Evolutionary conservation across 2,888 invertebrate species (phyloP).

Genomic region (Agonopterix alstromeriana): DNA sequence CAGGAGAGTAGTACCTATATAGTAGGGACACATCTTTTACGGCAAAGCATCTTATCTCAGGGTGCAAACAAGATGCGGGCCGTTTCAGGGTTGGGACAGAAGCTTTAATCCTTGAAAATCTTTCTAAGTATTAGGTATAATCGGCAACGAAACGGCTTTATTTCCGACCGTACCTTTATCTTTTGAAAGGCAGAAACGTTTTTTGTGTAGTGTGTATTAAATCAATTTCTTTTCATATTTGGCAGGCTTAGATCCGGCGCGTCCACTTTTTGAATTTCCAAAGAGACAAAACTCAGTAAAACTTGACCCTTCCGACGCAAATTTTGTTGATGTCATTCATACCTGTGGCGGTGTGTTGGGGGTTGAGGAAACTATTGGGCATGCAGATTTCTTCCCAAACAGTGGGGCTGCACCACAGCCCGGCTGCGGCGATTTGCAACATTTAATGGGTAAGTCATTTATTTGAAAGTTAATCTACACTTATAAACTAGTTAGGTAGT

Average conservation of each 20-base stretch:
- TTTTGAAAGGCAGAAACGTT: no score
- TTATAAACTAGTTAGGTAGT: background rate
- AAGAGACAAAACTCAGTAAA: constrained; percentile 69
- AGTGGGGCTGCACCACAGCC: constrained; percentile 81
- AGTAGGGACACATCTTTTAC: no score
- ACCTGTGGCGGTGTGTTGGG: constrained; percentile 83
- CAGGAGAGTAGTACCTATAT: no score
- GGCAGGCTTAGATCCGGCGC: constrained; percentile 81
- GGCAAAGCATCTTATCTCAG: no score
- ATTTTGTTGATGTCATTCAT: constrained; percentile 80
- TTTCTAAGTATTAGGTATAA: no score
- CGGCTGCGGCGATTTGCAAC: constrained; percentile 73
- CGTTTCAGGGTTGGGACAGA: no score
- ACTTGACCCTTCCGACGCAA: constrained; percentile 76
- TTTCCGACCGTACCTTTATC: no score
- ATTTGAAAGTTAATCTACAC: background rate
- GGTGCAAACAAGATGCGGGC: no score
- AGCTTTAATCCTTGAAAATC: no score
- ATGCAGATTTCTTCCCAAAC: constrained; percentile 83
- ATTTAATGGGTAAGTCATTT: constrained; percentile 30
- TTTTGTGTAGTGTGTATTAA: no score
- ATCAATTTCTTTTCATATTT: no score
- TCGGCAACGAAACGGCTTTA: no score
- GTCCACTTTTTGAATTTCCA: constrained; percentile 80
- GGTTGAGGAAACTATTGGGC: constrained; percentile 77